Conservation (phyloP, 2,113 vertebrate genomes). For the Struthidea cinerea region DNA sequence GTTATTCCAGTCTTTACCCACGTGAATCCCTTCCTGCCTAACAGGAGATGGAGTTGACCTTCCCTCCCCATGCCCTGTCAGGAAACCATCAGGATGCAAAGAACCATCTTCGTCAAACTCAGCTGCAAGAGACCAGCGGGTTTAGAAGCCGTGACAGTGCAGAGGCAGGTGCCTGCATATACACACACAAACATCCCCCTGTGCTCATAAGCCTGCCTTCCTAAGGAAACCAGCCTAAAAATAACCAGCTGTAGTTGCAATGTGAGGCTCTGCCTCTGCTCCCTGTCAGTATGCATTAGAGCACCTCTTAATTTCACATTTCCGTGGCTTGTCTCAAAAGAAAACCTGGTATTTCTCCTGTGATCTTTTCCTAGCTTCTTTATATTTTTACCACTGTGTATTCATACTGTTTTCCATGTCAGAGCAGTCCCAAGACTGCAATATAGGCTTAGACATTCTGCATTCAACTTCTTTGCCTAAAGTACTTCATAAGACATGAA, state of each 20-base stretch:
- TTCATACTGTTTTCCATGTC: not conserved
- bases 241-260: not conserved
- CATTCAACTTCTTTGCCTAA: not conserved
- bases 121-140: not conserved
- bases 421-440: not conserved
- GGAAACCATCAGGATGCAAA: not conserved
- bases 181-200: not conserved
- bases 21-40: not conserved
- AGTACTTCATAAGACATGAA: not conserved
- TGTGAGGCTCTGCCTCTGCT: not conserved
- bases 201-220: not conserved
- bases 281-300: not conserved
- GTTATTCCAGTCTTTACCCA: not conserved
- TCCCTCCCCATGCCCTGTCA: not conserved
- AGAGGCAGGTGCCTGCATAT: not conserved
- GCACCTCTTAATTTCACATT: conserved; percentile 12
- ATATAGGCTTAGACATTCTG: not conserved
- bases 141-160: not conserved
- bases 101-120: not conserved
- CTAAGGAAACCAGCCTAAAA: not conserved
- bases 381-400: not conserved
- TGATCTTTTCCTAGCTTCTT: not conserved
- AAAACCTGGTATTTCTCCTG: not conserved
- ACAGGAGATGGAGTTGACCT: not conserved
- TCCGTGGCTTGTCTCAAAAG: not conserved